Base-by-base conservation (phyloP, 2,888 invertebrate genomes). In the Drosophila melanosoma region DNA sequence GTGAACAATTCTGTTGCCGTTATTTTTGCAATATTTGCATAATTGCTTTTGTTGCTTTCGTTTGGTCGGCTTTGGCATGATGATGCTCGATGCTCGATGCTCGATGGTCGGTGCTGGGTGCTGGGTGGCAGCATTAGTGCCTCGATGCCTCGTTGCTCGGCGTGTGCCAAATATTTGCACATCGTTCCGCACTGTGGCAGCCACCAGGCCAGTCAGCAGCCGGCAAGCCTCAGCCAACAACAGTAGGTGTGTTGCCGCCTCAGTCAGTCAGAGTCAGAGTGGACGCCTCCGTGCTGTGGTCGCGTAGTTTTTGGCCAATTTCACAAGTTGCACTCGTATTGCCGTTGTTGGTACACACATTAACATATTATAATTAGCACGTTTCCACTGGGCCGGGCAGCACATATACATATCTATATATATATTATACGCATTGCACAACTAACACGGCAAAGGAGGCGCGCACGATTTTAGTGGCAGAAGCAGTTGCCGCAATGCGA, bases 1-100 rank as follows among this genome's bases (percentile, higher is more conserved):
- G 60, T 51, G 51, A 60, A 65, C 67, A 58, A 77, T 74, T 80
- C 69, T 74, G 81, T 77, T 80, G 79, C 72, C 79, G 72, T 83
- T 83, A 83, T 83, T 83, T 82, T 83, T 77, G 81, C 81, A 83
- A 83, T 83, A 83, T 83, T 83, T 83, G 83, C 83, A 83, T 83
- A 83, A 83, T 83, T 83, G 83, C 83, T 83, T 83, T 83, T 82
- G 83, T 83, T 83, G 76, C 82, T 83, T 83, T 82, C 80, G 67
- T 79, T 81, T 82, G 70, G 79, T 79, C 73, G 77, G 76, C 76
- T 76, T 74, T 76, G 67, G 76, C 75, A 48, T 29, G 35, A 40
- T 26, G 54, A 42, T 63, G 70, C 60, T 64, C 33, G 26, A 17
- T 51, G 59, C 45, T 65, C 67, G 51, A 8, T 52, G 53, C 40